These are phyloP conservation scores for Apaloderma vittatum DNA, from an alignment of 2,113 vertebrate species.

Conservation along the genomic window DNA sequence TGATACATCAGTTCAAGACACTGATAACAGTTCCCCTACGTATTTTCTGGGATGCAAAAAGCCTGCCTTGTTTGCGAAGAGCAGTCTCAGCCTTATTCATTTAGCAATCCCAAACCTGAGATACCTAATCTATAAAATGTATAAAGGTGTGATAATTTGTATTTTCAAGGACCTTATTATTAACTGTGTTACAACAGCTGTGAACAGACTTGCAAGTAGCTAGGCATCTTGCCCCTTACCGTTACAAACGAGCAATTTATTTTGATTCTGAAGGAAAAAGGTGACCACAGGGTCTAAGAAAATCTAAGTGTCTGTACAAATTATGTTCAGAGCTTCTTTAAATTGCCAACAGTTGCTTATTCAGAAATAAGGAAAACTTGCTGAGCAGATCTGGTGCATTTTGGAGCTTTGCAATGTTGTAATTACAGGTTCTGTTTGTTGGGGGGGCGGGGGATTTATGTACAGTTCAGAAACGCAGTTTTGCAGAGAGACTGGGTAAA, in stretches of 20 bases:
- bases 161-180: not conserved
- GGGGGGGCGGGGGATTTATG: not conserved
- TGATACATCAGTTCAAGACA: not conserved
- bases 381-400: not conserved
- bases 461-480: not conserved
- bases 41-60: not conserved
- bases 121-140: not conserved
- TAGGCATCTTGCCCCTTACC: not conserved
- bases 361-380: not conserved
- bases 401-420: not conserved
- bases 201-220: not conserved
- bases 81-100: not conserved
- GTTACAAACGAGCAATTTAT: slow-evolving; percentile 7
- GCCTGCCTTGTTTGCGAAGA: not conserved
- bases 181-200: not conserved
- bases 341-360: not conserved
- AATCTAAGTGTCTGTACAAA: not conserved
- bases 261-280: not conserved
- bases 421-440: not conserved
- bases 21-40: not conserved
- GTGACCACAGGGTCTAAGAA: not conserved
- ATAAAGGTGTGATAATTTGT: not conserved
- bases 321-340: slow-evolving; percentile 8
- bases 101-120: not conserved
- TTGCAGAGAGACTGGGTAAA: not conserved